A percentile compares a stretch with the other conserved stretches of the same genome.
These are phyloP conservation scores for Psittacula derbiana DNA, from an alignment of 2,797 vertebrate species.

Conservation along the genomic window DNA sequence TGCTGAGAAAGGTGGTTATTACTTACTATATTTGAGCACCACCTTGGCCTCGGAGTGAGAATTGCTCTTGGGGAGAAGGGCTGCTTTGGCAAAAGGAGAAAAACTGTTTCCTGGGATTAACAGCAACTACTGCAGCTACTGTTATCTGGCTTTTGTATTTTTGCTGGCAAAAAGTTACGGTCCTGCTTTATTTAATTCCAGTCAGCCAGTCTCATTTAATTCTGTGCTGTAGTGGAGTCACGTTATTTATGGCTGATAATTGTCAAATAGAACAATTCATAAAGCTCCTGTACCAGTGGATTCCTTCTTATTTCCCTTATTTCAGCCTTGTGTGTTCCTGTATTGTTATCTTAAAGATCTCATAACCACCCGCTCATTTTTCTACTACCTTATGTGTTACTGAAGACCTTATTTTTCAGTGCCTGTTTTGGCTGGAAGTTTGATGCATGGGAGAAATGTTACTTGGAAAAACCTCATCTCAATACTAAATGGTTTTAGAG, in stretches of 20 bases:
- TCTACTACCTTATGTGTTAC: not conserved
- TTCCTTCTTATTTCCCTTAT: not conserved
- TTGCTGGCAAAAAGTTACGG: not conserved
- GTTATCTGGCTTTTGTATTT: not conserved
- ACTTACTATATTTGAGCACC: slow-evolving; percentile 47
- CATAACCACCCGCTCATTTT: not conserved
- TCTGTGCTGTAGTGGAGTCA: not conserved
- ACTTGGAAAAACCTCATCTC: not conserved
- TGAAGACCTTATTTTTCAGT: not conserved
- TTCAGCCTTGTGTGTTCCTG: not conserved
- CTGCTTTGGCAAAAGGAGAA: not conserved
- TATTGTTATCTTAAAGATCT: not conserved
- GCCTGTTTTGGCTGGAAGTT: not conserved
- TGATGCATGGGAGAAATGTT: not conserved
- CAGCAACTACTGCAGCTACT: not conserved
- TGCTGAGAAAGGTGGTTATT: not conserved
- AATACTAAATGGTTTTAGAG: not conserved
- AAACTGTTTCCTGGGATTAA: slow-evolving; percentile 2
- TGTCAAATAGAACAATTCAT: not conserved
- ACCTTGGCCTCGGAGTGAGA: slow-evolving; percentile 34
- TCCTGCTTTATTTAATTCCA: slow-evolving; percentile 21
- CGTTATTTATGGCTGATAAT: not conserved
- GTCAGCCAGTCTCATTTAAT: not conserved
- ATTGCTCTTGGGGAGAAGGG: not conserved
- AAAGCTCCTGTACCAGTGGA: not conserved